Evolutionary conservation across 1,140 invertebrate genomes (phyloP), one percentile per base, ranked within the genome.

Genomic region (honey bee (Apis mellifera)): DNA sequence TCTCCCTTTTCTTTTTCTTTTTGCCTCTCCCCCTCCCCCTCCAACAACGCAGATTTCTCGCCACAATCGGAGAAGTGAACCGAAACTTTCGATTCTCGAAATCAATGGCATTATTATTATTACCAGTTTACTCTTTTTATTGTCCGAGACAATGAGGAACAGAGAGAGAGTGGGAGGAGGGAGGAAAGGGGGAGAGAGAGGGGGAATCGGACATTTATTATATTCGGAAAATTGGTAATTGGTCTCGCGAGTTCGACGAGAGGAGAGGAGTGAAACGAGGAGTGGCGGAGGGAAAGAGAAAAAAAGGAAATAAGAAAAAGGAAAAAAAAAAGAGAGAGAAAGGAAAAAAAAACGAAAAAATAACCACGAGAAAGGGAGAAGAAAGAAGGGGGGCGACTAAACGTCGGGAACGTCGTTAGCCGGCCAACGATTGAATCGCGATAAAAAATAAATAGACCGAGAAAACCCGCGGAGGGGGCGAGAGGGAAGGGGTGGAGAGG

Each of bases 21-120:
- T 54, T 54, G 2, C 15, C 52, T 32, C 11, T 21, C 23, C n/a
- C 7, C 17, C 1, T 9, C 15, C 48, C 19, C 19, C 23, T 17
- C 12, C 21, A 9, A 15, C 60, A 69, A 15, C 69, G 26, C 68
- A 57, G 70, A 26, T 84, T 83, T 82, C 83, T 81, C 83, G 79
- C 78, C 78, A 80, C 72, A 82, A 76, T 82, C 79, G 60, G 48
- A 57, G 65, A 74, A 75, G 83, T 75, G 77, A 72, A 71, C 59
- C 23, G 54, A 74, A 84, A 81, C 64, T 84, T 84, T 81, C 83
- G 83, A 82, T 74, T 82, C 78, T 54, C 62, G 55, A 78, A 89
- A 91, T 91, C 89, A 90, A 90, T 88, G 90, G 83, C 88, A 90
- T 92, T 91, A 91, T 92, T 91, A 91, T 90, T 91, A 87, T 89